Base-by-base conservation (phyloP, 2,797 vertebrate genomes). In the Phrynocephalus guinanensis region DNA sequence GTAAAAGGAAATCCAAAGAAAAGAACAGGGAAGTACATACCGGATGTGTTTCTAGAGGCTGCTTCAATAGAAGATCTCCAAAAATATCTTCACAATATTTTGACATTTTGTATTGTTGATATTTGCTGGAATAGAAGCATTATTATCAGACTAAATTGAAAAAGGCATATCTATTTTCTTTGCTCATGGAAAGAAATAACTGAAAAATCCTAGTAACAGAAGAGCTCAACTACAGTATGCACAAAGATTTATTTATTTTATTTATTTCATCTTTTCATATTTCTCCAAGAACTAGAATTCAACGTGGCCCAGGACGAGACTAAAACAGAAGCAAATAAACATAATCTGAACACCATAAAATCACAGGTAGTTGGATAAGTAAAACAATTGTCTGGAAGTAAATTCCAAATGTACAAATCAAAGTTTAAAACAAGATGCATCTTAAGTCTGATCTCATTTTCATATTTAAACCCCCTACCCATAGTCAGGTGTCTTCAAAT, bases 31-130 rank as follows among this genome's bases (percentile, higher is more conserved):
- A 92, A 26, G 79, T 86, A 96, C 97, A 82, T 97, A 99, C 99
- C 91, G 97, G 97, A 96, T 97, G 98, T 78, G 97, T 96, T 84
- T 99, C 99, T 91, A 99, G 94, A 73, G 98, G 97, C 89, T 97
- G 98, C 96, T 98, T 99, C 94, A 99, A 98, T 90, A 99, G 97
- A 85, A 99, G 96, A 76, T 99, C 99, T 72, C 99, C 98, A 87
- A 99, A 99, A 94, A 97, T 97, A 95, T 99, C 99, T 96, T 99
- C 99, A 85, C 99, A 99, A 94, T 99, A 99, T 94, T 98, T 99
- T 91, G 99, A 98, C 99, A 99, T 99, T 96, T 99, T 99, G 95
- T 99, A 99, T 95, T 99, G 99, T 95, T 99, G 99, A 79, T 98
- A 98, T 98, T 99, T 99, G 97, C 99, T 99, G 94, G 73, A 24